These are phyloP conservation scores for Pygoscelis antarcticus DNA, from an alignment of 2,113 vertebrate species.

Conservation along the genomic window DNA sequence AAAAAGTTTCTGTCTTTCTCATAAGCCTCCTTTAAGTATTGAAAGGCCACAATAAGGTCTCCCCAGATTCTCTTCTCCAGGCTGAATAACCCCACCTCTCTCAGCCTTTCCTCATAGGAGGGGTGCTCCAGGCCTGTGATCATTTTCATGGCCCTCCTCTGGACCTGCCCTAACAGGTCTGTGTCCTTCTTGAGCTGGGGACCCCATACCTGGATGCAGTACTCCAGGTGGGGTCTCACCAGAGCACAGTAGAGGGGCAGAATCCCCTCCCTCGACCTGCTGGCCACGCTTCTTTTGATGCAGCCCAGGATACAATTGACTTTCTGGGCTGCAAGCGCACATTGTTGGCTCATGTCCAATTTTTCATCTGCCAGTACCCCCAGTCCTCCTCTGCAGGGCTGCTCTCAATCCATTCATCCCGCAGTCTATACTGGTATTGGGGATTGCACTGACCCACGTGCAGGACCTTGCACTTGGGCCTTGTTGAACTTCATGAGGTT, in stretches of 20 bases:
- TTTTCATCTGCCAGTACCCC: neutral
- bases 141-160: rapidly evolving
- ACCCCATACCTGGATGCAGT: neutral
- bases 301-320: rapidly evolving
- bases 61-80: neutral
- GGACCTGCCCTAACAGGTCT: rapidly evolving
- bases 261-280: neutral
- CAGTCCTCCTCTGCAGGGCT: neutral
- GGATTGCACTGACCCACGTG: neutral
- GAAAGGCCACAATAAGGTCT: neutral
- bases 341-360: rapidly evolving
- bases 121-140: neutral
- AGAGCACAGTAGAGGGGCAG: neutral
- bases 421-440: rapidly evolving
- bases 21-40: neutral
- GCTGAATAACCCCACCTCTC: neutral
- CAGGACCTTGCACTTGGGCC: neutral
- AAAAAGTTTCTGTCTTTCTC: neutral
- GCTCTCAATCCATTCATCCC: too few relatives aligned
- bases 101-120: rapidly evolving
- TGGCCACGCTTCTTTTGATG: rapidly evolving
- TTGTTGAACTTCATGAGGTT: neutral
- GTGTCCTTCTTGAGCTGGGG: neutral
- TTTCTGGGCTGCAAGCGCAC: rapidly evolving
- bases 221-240: neutral